These are phyloP conservation scores for Brachirus orientalis DNA, from an alignment of 2,113 vertebrate genomes.

Conservation along the genomic window DNA sequence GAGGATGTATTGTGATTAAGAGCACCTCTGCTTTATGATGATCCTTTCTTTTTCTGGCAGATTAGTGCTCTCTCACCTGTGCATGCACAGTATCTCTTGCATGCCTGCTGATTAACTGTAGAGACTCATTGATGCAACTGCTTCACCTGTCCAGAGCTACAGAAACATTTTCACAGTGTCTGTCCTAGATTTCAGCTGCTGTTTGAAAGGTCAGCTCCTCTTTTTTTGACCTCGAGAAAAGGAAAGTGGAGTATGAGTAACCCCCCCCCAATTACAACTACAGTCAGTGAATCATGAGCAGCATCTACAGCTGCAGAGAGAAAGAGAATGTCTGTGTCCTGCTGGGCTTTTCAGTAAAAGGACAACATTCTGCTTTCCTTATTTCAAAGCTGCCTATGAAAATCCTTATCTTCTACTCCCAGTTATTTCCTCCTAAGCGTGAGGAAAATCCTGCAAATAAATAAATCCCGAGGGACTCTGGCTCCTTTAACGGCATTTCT, in stretches of 20 bases:
- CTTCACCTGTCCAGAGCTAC: neutral
- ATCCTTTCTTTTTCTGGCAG: neutral
- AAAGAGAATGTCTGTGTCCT: neutral
- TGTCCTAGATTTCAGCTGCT: constrained; percentile 1
- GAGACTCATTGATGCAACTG: neutral
- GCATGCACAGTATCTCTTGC: neutral
- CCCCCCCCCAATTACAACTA: neutral
- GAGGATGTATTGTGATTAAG: too few species aligned
- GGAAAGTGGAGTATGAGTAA: neutral
- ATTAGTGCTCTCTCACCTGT: neutral
- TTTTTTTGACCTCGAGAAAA: neutral
- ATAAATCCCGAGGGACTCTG: constrained; percentile 46
- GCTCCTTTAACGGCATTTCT: constrained; percentile 26
- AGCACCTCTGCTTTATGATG: neutral
- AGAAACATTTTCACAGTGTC: constrained; percentile 3
- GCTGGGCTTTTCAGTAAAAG: constrained; percentile 20
- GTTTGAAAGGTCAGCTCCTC: constrained; percentile 22
- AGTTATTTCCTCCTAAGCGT: constrained; percentile 41
- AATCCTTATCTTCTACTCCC: constrained; percentile 40
- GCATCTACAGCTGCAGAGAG: neutral
- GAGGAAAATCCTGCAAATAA: constrained; percentile 48
- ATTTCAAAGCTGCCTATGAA: neutral
- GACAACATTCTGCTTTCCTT: constrained; percentile 32
- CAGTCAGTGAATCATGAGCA: neutral
- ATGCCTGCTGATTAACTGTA: neutral